phyloP scores from a whole-genome alignment of 2,888 invertebrate species.

The Serripes groenlandicus region DNA sequence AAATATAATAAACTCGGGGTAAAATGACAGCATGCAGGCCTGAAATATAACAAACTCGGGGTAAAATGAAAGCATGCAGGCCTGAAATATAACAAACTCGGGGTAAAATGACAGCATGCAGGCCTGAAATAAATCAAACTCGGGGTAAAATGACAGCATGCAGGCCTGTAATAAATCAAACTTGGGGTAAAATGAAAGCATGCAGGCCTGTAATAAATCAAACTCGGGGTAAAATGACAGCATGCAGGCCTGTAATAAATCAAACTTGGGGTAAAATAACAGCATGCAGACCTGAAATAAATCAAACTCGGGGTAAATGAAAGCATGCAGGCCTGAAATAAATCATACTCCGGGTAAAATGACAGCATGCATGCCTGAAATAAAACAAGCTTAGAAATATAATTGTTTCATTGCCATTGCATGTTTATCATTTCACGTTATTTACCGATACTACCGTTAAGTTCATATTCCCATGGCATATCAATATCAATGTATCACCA shows the following conservation, averaged over 20 bases:
- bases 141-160: constrained; percentile 87
- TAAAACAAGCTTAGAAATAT: constrained; percentile 87
- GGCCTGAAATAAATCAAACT: constrained; percentile 84
- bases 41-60: constrained; percentile 86
- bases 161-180: constrained; percentile 81
- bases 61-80: constrained; percentile 87
- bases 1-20: constrained; percentile 87
- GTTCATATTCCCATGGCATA: too few relatives aligned
- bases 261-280: not conserved
- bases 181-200: constrained; percentile 82
- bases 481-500: too few relatives aligned
- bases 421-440: too few relatives aligned
- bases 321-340: constrained; percentile 86
- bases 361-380: constrained; percentile 86
- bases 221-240: constrained; percentile 85
- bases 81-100: constrained; percentile 74
- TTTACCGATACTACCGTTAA: too few relatives aligned
- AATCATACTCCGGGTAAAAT: too few relatives aligned
- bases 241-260: constrained; percentile 85
- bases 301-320: constrained; percentile 87
- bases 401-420: too few relatives aligned
- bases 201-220: constrained; percentile 62
- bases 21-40: constrained; percentile 87
- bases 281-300: constrained; percentile 84
- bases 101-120: not conserved